Evolutionary conservation across 2,888 invertebrate genomes (phyloP).

Genomic region (Dasypogon diadema): DNA sequence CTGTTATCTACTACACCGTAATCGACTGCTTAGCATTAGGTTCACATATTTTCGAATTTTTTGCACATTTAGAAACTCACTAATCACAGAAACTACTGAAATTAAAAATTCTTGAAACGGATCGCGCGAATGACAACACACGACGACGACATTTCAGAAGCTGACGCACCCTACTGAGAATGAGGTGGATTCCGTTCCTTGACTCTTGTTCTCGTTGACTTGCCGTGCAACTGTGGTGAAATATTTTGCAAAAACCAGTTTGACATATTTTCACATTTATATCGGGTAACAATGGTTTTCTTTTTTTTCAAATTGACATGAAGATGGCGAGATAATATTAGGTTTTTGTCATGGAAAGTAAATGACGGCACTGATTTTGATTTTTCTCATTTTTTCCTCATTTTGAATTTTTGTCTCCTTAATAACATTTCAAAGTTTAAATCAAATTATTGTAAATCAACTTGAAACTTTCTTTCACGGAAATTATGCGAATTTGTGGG

Average conservation of each 20-base stretch:
- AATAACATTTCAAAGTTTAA: no score
- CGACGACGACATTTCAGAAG: slow-evolving; percentile 54
- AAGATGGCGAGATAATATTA: not conserved
- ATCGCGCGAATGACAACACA: slow-evolving; percentile 52
- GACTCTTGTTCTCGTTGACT: slow-evolving; percentile 27
- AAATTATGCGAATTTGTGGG: no score
- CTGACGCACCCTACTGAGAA: slow-evolving; percentile 57
- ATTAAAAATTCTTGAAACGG: slow-evolving; percentile 37
- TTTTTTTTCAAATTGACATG: no score
- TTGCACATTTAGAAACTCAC: slow-evolving; percentile 32
- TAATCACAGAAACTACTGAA: slow-evolving; percentile 33
- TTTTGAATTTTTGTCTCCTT: not conserved
- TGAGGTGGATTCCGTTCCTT: slow-evolving; percentile 34
- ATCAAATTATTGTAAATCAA: no score
- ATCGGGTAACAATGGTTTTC: no score
- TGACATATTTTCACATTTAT: no score
- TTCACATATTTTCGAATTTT: slow-evolving; percentile 44
- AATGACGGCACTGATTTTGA: not conserved
- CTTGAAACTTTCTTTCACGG: no score
- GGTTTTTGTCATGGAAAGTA: not conserved
- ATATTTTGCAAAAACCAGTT: not conserved
- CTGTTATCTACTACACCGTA: slow-evolving; percentile 15
- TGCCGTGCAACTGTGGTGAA: not conserved
- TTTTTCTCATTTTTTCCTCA: not conserved
- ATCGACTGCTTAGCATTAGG: slow-evolving; percentile 16